Conservation (phyloP, 2,797 vertebrate genomes). For the Eulemur albifrons region DNA sequence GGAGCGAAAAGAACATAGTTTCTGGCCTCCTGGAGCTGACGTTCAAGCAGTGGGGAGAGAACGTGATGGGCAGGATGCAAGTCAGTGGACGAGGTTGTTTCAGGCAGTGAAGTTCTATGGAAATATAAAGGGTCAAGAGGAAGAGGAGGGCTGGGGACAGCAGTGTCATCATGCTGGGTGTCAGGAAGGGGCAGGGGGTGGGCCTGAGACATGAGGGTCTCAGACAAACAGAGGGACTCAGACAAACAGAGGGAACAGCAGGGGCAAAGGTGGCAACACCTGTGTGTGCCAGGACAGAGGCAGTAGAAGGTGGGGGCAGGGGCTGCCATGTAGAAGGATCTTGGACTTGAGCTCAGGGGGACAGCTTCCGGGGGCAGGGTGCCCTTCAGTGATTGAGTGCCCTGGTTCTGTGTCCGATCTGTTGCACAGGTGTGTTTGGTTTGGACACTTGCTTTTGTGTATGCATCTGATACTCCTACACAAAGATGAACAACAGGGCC, state of each 20-base stretch:
- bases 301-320: not conserved
- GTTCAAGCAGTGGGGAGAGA: not conserved
- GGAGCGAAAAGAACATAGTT: not conserved
- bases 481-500: not conserved
- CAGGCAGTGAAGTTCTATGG: not conserved
- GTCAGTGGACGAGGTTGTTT: not conserved
- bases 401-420: not conserved
- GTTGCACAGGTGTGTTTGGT: not conserved
- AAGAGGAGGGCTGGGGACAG: not conserved
- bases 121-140: not conserved
- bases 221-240: not conserved
- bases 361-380: not conserved
- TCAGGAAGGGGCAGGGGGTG: not conserved
- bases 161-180: not conserved
- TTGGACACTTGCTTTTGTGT: not conserved
- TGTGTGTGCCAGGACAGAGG: not conserved
- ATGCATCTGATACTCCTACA: fast-evolving
- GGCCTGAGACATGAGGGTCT: not conserved
- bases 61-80: fast-evolving
- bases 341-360: not conserved
- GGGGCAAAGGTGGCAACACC: not conserved
- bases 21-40: not conserved
- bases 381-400: fast-evolving
- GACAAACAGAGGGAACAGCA: not conserved
- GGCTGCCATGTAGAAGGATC: no score